A percentile compares a stretch with the other conserved stretches of the same genome.
Conservation (phyloP, 2,797 vertebrate genomes). For the Agapornis canus region DNA sequence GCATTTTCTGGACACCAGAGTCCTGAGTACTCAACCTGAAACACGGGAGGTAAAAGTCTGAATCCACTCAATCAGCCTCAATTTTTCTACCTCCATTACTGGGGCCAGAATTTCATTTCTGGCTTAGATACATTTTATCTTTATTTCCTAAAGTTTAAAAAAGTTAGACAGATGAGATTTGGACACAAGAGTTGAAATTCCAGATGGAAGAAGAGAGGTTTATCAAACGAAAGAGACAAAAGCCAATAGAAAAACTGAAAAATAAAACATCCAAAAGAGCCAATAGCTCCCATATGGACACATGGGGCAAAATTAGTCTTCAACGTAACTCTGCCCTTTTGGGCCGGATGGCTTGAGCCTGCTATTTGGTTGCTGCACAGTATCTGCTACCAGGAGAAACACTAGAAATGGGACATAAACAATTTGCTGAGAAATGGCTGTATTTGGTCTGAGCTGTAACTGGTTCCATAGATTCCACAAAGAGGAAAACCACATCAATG, state of each 20-base stretch:
- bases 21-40: neutral
- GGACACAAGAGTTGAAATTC: neutral
- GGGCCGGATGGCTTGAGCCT: neutral
- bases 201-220: slow-evolving; percentile 56
- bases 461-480: slow-evolving; percentile 42
- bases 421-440: neutral
- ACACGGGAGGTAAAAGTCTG: neutral
- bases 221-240: neutral
- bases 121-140: neutral
- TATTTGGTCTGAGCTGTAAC: slow-evolving; percentile 25
- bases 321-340: neutral
- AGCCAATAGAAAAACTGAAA: neutral
- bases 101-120: neutral
- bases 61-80: neutral
- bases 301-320: neutral
- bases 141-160: neutral
- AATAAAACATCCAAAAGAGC: neutral
- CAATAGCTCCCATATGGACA: neutral
- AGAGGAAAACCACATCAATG: slow-evolving; percentile 63
- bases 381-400: slow-evolving; percentile 11
- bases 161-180: slow-evolving; percentile 47
- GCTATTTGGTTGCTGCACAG: neutral
- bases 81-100: neutral
- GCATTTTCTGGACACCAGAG: neutral
- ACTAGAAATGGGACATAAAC: slow-evolving; percentile 13